phyloP scores from a whole-genome alignment of 2,888 invertebrate species.

The Hirudinaria manillensis region DNA sequence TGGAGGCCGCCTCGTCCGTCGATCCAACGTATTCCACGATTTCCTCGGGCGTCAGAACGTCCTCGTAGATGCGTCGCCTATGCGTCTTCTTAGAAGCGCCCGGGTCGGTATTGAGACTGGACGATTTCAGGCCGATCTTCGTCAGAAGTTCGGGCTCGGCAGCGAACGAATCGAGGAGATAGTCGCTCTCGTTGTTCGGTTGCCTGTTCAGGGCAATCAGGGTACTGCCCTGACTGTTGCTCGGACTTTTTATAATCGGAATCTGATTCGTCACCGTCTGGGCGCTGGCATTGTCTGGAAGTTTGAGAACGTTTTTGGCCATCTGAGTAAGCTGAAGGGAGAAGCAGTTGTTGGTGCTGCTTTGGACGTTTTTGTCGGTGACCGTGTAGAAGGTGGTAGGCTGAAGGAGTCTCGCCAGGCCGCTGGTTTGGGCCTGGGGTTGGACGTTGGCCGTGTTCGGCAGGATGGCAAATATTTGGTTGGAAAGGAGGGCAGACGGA shows the following conservation, averaged over 20 bases:
- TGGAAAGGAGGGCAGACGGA: neutral
- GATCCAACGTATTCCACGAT: conserved; percentile 41
- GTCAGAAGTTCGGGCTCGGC: conserved; percentile 9
- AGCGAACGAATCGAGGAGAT: conserved; percentile 39
- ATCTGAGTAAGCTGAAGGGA: conserved; percentile 26
- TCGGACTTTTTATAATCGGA: neutral
- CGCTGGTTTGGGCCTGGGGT: neutral
- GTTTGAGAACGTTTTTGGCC: conserved; percentile 16
- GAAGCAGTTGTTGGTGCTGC: conserved; percentile 23
- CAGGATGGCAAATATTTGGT: conserved; percentile 24
- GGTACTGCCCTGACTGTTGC: neutral
- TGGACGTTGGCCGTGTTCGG: conserved; percentile 8
- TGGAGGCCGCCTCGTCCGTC: conserved; percentile 14
- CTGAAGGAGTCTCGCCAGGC: conserved; percentile 14
- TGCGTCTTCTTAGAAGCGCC: conserved; percentile 33
- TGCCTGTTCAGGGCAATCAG: conserved; percentile 21
- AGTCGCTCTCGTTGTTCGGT: conserved; percentile 39
- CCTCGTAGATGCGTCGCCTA: conserved; percentile 39
- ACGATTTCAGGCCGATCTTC: neutral
- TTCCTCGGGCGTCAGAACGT: conserved; percentile 40
- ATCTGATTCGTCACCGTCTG: conserved; percentile 4
- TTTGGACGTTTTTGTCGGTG: neutral
- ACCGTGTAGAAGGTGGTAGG: conserved; percentile 16
- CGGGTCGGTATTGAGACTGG: neutral
- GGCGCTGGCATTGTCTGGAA: neutral